Base-by-base conservation (phyloP, 2,113 vertebrate genomes). In the Hippoglossus stenolepis region DNA sequence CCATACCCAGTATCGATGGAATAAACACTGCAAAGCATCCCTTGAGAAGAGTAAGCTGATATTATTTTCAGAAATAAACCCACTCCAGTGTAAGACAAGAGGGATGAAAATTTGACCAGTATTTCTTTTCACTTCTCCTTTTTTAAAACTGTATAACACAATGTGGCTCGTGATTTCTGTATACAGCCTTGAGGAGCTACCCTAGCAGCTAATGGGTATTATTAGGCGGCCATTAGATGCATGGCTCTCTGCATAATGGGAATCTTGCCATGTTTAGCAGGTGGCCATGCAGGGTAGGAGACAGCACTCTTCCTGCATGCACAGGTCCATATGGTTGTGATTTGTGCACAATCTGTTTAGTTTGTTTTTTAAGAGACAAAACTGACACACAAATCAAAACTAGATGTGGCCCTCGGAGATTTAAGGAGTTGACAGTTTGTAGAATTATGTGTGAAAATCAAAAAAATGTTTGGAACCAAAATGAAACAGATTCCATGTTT, bases 261-360 rank as follows among this genome's bases (percentile, higher is more conserved):
- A 93, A 80, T 73, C 35, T 17, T 72, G 91, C 94, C 93, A 94
- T 92, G 80, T 91, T 87, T 85, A 92, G 91, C 94, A 94, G 94
- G 92, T 94, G 94, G 89, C 88, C 73, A 3, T 71, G 74, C 58
- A 75, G 84, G 84, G 81, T 84, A 89, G 67, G 81, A 82, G 83
- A 84, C 86, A 60, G 80, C 26, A 45, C 71, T 77, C 90, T 91
- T 92, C 92, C 93, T 91, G 89, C 65, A 87, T 81, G 85, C 85
- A 84, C 79, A 85, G 70, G 83, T 81, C 91, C 93, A 90, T 94
- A 91, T 93, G 93, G 85, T 90, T 92, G 85, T 58, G 21, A 82
- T 79, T 83, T 80, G 79, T 72, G 60, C 87, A 68, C 89, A 91
- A 88, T 87, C 90, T 92, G 92, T 82, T 51, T 51, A 18, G 15